A percentile compares a stretch with the other conserved stretches of the same genome.
Evolutionary conservation across 2,797 vertebrate species (phyloP).

Genomic region (Takifugu ocellatus): DNA sequence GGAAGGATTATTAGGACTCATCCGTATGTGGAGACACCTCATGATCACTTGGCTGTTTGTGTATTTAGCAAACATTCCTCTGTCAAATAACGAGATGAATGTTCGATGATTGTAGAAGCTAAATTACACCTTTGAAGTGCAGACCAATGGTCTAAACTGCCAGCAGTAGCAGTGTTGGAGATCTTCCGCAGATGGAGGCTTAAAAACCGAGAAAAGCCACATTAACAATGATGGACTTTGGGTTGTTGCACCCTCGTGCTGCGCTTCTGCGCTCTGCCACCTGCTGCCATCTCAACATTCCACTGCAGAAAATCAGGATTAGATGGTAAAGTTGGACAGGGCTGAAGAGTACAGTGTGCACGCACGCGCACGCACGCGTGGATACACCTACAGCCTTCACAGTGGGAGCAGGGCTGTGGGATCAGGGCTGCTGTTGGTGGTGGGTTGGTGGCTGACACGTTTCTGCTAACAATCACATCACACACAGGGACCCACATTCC

Average conservation of each 20-base stretch:
- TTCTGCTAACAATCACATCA: constrained; percentile 99
- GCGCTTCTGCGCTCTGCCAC: constrained; percentile 49
- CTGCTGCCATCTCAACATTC: constrained; percentile 2
- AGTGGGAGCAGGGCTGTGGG: constrained; percentile 53
- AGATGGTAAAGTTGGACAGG: constrained; percentile 28
- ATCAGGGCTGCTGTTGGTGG: constrained; percentile 57
- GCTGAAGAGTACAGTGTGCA: constrained; percentile 26
- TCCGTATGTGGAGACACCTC: constrained; percentile 14
- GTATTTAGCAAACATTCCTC: constrained; percentile 25
- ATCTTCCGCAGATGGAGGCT: constrained; percentile 1
- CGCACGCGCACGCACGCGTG: constrained; percentile 16
- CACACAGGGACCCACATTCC: constrained; percentile 90
- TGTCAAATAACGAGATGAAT: constrained; percentile 20
- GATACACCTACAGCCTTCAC: constrained; percentile 45
- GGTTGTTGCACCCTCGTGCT: constrained; percentile 7
- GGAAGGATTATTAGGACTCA: constrained; percentile 34
- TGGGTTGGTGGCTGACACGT: constrained; percentile 80
- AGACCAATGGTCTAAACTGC: not conserved
- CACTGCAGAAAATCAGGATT: too few relatives aligned
- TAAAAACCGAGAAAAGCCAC: not conserved
- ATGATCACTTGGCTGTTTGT: constrained; percentile 25
- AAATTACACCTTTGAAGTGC: constrained; percentile 20
- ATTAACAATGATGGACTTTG: not conserved
- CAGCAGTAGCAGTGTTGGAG: not conserved
- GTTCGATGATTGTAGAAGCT: constrained; percentile 2